Evolutionary conservation across 2,888 invertebrate species (phyloP).

Genomic region (Synergus gifuensis): DNA sequence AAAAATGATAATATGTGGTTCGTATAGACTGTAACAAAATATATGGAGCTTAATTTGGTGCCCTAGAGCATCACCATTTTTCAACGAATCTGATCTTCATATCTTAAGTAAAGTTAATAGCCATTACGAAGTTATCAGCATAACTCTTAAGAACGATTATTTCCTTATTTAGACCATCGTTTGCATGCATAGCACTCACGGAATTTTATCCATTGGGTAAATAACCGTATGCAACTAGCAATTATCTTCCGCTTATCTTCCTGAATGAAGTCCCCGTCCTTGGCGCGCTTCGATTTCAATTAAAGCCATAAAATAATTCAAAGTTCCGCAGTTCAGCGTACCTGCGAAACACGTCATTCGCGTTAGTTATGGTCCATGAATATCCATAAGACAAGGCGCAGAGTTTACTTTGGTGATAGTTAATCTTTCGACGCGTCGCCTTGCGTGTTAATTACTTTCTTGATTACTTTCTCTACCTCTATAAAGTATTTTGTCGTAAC

Average conservation of each 20-base stretch:
- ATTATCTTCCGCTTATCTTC: constrained; percentile 24
- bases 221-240: constrained; percentile 28
- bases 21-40: constrained; percentile 21
- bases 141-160: constrained; percentile 23
- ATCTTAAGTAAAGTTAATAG: constrained; percentile 15
- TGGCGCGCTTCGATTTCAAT: constrained; percentile 54
- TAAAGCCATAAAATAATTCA: constrained; percentile 50
- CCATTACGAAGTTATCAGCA: constrained; percentile 34
- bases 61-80: constrained; percentile 45
- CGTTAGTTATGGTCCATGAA: constrained; percentile 54
- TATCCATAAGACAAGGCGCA: constrained; percentile 53
- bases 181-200: constrained; percentile 16
- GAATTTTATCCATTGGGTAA: constrained; percentile 34
- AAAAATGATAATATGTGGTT: background rate
- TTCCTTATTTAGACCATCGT: constrained; percentile 30
- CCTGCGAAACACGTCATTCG: constrained; percentile 39
- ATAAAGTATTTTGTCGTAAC: constrained; percentile 9
- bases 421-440: constrained; percentile 51
- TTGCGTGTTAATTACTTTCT: constrained; percentile 52
- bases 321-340: constrained; percentile 36
- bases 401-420: constrained; percentile 46
- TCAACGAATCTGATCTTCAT: constrained; percentile 24
- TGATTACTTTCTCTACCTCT: constrained; percentile 15
- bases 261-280: background rate
- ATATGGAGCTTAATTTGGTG: constrained; percentile 31